A percentile compares a stretch with the other conserved stretches of the same genome.
Conservation (phyloP, 2,797 vertebrate genomes). For the Dromococcyx pavoninus region DNA sequence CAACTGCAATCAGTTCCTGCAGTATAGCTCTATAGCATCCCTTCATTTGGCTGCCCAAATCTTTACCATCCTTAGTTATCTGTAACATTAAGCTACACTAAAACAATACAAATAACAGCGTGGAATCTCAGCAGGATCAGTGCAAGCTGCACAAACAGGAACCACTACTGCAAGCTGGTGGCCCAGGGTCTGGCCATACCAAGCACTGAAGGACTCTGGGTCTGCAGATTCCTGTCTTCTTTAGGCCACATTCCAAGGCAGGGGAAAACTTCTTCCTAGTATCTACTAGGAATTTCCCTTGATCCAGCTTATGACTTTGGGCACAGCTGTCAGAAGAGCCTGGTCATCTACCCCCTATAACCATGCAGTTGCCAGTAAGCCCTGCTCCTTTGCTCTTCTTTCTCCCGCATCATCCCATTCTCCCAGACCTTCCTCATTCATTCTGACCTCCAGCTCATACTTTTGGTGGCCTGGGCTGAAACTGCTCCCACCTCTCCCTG, state of each 20-base stretch:
- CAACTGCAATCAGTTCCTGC: background rate
- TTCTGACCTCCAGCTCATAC: background rate
- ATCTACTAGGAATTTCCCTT: background rate
- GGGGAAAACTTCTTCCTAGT: background rate
- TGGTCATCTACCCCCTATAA: background rate
- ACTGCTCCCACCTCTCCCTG: background rate
- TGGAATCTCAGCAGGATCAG: background rate
- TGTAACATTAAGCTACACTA: background rate
- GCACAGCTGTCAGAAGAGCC: background rate
- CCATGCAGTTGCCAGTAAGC: background rate
- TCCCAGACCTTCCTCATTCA: background rate
- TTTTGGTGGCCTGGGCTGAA: background rate
- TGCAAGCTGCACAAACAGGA: background rate
- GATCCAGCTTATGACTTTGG: background rate
- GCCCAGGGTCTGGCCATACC: background rate
- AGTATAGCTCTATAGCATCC: background rate
- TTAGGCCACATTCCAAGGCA: background rate
- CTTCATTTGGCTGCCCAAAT: background rate
- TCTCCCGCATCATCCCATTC: background rate
- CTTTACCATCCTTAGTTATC: background rate
- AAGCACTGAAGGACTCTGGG: background rate
- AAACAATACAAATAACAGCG: background rate
- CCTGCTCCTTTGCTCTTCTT: background rate
- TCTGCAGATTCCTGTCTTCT: background rate
- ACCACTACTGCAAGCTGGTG: background rate